Percentiles rank a stretch among this genome's conserved stretches.
Conservation (phyloP, 37 sponge, comb jelly and placozoan genomes). For the Amphimedon queenslandica region DNA sequence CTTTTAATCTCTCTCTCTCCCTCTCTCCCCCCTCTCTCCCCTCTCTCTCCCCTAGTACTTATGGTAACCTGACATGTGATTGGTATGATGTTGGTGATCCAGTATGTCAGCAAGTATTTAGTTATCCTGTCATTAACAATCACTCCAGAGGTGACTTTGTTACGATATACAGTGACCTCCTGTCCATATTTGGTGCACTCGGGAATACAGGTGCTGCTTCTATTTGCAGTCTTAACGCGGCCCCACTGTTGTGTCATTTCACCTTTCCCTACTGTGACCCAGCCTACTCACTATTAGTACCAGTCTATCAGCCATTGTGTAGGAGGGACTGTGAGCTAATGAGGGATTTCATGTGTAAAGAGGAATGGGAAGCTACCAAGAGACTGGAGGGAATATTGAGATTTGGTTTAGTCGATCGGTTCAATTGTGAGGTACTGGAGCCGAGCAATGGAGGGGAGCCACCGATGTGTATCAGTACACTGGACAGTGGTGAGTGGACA, state of each 20-base stretch:
- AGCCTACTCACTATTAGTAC: conserved; percentile 7
- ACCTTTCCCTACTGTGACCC: conserved; percentile 68
- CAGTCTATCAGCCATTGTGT: conserved; percentile 59
- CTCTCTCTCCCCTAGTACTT: conserved; percentile 22
- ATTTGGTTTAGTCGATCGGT: conserved; percentile 19
- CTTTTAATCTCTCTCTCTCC: too few species aligned
- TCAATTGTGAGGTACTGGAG: conserved; percentile 34
- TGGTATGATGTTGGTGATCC: conserved; percentile 2
- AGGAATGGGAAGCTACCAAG: conserved; percentile 16
- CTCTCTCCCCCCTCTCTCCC: too few species aligned
- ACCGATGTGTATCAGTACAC: conserved; percentile 54
- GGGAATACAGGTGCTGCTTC: neutral
- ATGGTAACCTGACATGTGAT: conserved; percentile 52
- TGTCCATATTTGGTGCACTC: neutral
- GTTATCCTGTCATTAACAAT: conserved; percentile 20
- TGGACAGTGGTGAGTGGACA: conserved; percentile 43
- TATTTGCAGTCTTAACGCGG: conserved; percentile 17
- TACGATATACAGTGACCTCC: neutral
- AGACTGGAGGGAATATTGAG: neutral
- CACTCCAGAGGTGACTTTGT: conserved; percentile 2
- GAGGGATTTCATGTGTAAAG: conserved; percentile 33
- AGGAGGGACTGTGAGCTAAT: conserved; percentile 35
- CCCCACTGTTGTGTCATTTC: conserved; percentile 63
- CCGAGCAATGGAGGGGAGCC: conserved; percentile 40
- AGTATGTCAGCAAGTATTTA: neutral